A percentile compares a stretch with the other conserved stretches of the same genome.
Conservation (phyloP, 2,888 invertebrate genomes). For the Omphaloscelis lunosa region DNA sequence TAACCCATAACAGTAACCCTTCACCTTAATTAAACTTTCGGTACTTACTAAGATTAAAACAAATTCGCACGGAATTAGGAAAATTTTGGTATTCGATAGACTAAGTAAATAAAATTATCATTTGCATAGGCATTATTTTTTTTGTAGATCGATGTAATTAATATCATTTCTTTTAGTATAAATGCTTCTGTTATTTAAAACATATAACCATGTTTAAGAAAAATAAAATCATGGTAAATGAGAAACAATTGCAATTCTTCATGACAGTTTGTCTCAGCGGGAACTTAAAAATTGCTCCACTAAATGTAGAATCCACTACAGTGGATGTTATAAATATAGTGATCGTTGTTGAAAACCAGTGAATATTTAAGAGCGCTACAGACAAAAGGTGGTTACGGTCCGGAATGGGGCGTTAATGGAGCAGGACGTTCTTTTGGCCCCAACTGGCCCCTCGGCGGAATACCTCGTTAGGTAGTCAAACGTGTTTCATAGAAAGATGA, state of each 20-base stretch:
- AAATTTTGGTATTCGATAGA: conserved; percentile 37
- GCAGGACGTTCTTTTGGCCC: conserved; percentile 45
- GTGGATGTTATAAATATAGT: conserved; percentile 14
- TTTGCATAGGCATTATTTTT: conserved; percentile 31
- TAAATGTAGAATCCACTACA: not conserved
- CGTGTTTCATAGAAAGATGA: conserved; percentile 45
- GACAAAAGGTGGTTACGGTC: conserved; percentile 35
- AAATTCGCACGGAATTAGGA: conserved; percentile 45
- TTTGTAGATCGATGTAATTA: not conserved
- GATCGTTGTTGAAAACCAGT: conserved; percentile 34
- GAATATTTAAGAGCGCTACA: conserved; percentile 55
- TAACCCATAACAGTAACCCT: conserved; percentile 58
- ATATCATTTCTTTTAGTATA: not conserved
- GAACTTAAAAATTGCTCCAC: not conserved
- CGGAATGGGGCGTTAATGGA: conserved; percentile 52
- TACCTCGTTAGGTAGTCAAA: conserved; percentile 48
- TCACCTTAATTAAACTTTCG: conserved; percentile 64
- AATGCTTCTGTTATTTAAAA: not conserved
- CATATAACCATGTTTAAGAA: not conserved
- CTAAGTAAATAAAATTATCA: conserved; percentile 39
- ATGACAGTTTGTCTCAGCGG: not conserved
- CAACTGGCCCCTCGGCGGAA: conserved; percentile 34
- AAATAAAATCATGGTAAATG: not conserved
- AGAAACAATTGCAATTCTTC: not conserved
- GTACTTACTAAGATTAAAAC: conserved; percentile 61